Evolutionary conservation across 2,888 invertebrate species (phyloP), one percentile per base, ranked within the genome.

Genomic region (Zhuqinia jingwanae): DNA sequence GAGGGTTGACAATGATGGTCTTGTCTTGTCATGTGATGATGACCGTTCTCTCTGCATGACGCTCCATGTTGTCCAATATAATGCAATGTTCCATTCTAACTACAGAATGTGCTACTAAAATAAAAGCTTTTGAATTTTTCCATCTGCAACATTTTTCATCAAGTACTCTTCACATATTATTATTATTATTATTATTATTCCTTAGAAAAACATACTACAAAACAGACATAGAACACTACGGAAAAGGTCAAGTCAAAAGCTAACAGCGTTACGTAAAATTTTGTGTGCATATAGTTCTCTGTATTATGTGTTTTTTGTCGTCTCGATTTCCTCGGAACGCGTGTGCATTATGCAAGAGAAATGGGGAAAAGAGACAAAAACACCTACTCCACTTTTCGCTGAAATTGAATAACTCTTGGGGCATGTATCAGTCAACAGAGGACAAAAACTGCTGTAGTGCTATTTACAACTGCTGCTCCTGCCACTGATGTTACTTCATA

Each of bases 1-100:
- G 15, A 30, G 50, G 60, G 76, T 50, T 83, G 83, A 83, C 83
- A 76, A 83, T 82, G 82, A 83, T 76, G 65, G 36, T 36, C 36
- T 36, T 68, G 36, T 36, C 36, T 36, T 68, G 53, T 65, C 30
- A 68, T n/a, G 36, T 47, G 17, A 68, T 70, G 82, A 73, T 70
- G 60, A 82, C 36, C 60, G 63, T 53, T 63, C 75, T 63, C 75
- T n/a, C 83, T 27, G 63, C 82, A 75, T 42, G 82, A 60, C 22
- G 45, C 30, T 27, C 73, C 20, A 27, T 27, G 17, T 42, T 60
- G 36, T 42, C n/a, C 65, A 2, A 11, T 50, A 13, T 10, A 15
- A 10, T 50, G n/a, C 50, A 42, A 5, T 42, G 11, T n/a, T n/a
- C n/a, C n/a, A n/a, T n/a, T 36, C 36, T 8, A 36, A 36, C 36